Evolutionary conservation across 2,797 vertebrate genomes (phyloP).

Genomic region (Catharus ustulatus): DNA sequence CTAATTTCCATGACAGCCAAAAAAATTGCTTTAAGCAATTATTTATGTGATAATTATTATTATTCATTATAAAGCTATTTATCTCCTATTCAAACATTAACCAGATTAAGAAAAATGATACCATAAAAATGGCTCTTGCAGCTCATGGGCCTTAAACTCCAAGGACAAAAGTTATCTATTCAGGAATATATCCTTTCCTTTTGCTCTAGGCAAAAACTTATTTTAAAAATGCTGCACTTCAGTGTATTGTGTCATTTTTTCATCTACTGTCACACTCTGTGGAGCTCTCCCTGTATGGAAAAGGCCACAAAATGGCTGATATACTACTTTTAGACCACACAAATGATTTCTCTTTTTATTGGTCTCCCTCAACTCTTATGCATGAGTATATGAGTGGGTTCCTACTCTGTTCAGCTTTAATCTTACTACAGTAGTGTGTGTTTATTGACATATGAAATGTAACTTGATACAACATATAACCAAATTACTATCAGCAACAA

Average conservation of each 20-base stretch:
- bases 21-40: constrained; percentile 58
- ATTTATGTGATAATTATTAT: constrained; percentile 52
- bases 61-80: constrained; percentile 54
- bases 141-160: constrained; percentile 16
- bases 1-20: constrained; percentile 40
- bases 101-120: constrained; percentile 37
- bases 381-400: not conserved
- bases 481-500: not conserved
- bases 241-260: not conserved
- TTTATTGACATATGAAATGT: not conserved
- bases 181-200: not conserved
- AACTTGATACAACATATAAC: not conserved
- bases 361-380: not conserved
- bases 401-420: not conserved
- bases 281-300: not conserved
- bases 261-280: not conserved
- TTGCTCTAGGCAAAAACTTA: constrained; percentile 2
- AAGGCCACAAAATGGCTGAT: not conserved
- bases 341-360: not conserved
- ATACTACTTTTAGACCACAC: not conserved
- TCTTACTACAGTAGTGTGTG: not conserved
- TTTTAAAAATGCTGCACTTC: not conserved
- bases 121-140: constrained; percentile 6
- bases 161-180: constrained; percentile 9
- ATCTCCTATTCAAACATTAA: constrained; percentile 50